Base-by-base conservation (phyloP, 1,140 invertebrate genomes). In the Temnothorax curvispinosus region DNA sequence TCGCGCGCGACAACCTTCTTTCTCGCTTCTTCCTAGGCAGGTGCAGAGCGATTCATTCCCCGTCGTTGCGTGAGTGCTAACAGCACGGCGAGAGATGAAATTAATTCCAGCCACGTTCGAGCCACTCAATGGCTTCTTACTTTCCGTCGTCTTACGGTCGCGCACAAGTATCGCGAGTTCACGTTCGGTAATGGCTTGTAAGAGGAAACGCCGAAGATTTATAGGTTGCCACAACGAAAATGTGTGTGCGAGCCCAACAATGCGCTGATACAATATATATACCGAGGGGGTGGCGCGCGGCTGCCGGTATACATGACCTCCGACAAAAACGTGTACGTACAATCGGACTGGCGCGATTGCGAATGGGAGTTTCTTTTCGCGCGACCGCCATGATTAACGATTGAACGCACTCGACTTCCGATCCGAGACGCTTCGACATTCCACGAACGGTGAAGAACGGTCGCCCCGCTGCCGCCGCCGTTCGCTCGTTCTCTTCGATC, bases 331-430 rank as follows among this genome's bases (percentile, higher is more conserved):
- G 86, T 38, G 86, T 50, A 58, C 78, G 60, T 89, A 90, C 89
- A 89, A 90, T 91, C 90, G 65, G 80, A 60, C 65, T 11, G 50
- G 77, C 84, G 88, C 77, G 90, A 92, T 93, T 92, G 93, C 94
- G 90, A 92, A 93, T 92, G 90, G 67, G 91, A 91, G 91, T 92
- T 93, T 92, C 91, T 94, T 94, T 93, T 88, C 91, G 87, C 86
- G 84, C 80, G 89, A 69, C 85, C 90, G 72, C 21, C 92, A 92
- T 95, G 94, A 95, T 95, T 95, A 95, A 95, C 94, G 94, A 95
- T 92, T 89, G 92, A 93, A 94, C 93, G 94, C 94, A 95, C 94
- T 95, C 94, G 94, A 95, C 94, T 95, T 95, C 94, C 94, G 94
- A 94, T 94, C 92, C 77, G 86, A 91, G 88, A 91, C 88, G 91